Conservation (phyloP, 2,113 vertebrate genomes). For the Larimichthys polyactis region DNA sequence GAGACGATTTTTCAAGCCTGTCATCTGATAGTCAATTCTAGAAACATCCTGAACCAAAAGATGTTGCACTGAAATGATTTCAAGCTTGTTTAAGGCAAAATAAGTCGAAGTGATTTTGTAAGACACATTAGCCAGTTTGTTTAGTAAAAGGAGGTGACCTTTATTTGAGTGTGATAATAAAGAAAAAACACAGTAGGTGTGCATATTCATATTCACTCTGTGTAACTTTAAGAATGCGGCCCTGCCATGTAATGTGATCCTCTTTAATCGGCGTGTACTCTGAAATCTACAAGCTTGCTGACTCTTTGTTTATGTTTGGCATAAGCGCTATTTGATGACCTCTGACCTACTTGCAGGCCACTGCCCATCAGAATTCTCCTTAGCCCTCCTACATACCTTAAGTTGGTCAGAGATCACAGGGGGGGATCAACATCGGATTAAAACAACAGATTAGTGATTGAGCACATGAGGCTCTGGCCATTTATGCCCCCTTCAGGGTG, state of each 20-base stretch:
- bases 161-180: no score
- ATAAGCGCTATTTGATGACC: conserved; percentile 64
- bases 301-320: conserved; percentile 76
- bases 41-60: not conserved
- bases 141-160: no score
- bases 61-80: not conserved
- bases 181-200: not conserved
- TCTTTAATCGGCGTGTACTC: conserved; percentile 69
- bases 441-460: conserved; percentile 62
- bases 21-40: not conserved
- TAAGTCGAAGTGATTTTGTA: not conserved
- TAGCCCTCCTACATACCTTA: conserved; percentile 53
- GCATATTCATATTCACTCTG: not conserved
- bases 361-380: conserved; percentile 58
- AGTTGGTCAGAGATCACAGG: conserved; percentile 70
- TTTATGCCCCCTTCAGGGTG: conserved; percentile 26
- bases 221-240: conserved; percentile 65
- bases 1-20: no score
- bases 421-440: conserved; percentile 55
- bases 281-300: conserved; percentile 75
- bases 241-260: conserved; percentile 63
- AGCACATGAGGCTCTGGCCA: not conserved
- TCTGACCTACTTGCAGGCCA: conserved; percentile 69
- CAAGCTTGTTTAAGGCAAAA: not conserved
- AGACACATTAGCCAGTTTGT: no score